Evolutionary conservation across 2,113 vertebrate species (phyloP).

Genomic region (Corythaixoides concolor): DNA sequence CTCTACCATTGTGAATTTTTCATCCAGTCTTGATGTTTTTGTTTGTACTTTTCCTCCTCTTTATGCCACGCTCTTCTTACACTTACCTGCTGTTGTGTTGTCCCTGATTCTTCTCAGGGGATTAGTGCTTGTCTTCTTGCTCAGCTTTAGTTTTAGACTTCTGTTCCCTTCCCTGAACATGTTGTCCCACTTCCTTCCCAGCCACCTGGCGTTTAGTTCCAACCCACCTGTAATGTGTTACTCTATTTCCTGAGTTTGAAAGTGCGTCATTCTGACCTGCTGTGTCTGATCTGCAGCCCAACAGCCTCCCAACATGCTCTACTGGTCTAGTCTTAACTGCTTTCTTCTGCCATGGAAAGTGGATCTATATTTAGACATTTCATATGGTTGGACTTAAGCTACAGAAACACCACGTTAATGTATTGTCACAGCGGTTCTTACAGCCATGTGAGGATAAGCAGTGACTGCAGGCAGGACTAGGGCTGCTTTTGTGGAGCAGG

Average conservation of each 20-base stretch:
- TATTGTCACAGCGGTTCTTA: neutral
- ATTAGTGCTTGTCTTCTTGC: neutral
- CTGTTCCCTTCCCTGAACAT: neutral
- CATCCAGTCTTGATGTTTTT: neutral
- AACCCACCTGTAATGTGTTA: neutral
- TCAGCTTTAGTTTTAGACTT: neutral
- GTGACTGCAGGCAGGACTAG: neutral
- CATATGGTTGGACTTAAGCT: neutral
- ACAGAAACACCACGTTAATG: rapidly evolving
- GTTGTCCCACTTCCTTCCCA: neutral
- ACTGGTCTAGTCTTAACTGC: neutral
- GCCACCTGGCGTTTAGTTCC: neutral
- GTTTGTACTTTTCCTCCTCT: neutral
- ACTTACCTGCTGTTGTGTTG: neutral
- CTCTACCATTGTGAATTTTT: neutral
- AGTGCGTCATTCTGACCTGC: neutral
- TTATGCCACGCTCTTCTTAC: neutral
- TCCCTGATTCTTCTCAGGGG: neutral
- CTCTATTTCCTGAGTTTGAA: neutral
- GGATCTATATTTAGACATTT: neutral
- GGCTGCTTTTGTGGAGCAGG: neutral
- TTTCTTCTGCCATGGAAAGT: neutral
- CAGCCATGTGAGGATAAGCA: neutral
- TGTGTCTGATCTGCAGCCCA: neutral
- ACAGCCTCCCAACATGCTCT: neutral